phyloP scores from a whole-genome alignment of 2,797 vertebrate genomes.

The Crypturellus tataupa region DNA sequence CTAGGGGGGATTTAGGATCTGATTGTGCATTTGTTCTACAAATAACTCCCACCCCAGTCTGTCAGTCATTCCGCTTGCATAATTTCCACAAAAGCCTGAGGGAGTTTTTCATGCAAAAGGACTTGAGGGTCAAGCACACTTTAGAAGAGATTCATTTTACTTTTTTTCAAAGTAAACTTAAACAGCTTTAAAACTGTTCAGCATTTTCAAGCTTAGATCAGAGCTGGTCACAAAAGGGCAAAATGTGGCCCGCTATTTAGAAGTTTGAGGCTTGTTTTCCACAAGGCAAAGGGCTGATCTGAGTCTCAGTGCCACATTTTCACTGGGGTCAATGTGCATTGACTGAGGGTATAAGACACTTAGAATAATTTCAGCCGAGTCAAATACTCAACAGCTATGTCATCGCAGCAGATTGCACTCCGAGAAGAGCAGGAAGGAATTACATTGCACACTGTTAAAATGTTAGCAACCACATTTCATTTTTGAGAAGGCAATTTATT shows the following conservation, averaged over 20 bases:
- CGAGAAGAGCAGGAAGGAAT: conserved; percentile 67
- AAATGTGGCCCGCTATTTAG: background rate
- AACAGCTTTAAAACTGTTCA: conserved; percentile 20
- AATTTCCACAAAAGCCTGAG: conserved; percentile 52
- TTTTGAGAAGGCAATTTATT: conserved; percentile 81
- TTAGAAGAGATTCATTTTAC: conserved; percentile 16
- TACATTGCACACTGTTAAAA: conserved; percentile 74
- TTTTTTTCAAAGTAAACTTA: conserved; percentile 15
- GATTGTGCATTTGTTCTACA: conserved; percentile 60
- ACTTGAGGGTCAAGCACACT: conserved; percentile 54
- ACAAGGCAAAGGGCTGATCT: background rate
- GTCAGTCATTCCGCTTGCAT: conserved; percentile 19
- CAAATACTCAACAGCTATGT: conserved; percentile 66
- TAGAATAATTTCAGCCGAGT: conserved; percentile 57
- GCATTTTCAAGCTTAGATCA: background rate
- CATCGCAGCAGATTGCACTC: conserved; percentile 60
- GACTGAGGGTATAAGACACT: background rate
- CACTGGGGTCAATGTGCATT: background rate
- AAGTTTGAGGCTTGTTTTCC: background rate
- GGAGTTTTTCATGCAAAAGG: conserved; percentile 38
- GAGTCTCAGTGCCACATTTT: background rate
- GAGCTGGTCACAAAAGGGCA: conserved; percentile 29
- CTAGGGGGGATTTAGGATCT: conserved; percentile 16
- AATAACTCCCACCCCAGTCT: conserved; percentile 13
- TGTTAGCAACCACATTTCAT: conserved; percentile 77